Evolutionary conservation across 2,888 invertebrate genomes (phyloP), one percentile per base, ranked within the genome.

Genomic region (Nebria brevicollis): DNA sequence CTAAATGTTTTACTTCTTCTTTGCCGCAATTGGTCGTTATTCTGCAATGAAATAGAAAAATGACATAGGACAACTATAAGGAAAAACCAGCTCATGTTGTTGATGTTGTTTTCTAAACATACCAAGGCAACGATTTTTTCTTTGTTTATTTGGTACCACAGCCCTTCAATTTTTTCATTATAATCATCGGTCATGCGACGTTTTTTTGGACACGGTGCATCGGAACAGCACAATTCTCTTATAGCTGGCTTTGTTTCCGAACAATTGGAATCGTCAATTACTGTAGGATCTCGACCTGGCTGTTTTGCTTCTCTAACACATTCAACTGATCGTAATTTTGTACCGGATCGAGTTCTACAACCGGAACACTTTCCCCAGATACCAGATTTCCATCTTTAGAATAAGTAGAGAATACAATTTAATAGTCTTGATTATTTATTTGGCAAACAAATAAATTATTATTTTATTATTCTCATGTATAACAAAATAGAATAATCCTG

Each of bases 351-450:
- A 77, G 88, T 89, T 84, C 89, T 89, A 83, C 91, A 91, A 0
- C 92, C 91, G 66, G 90, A 90, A 85, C 93, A 94, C 82, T 90
- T 90, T 83, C 93, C 91, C 93, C 93, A 94, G 77, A 91, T 91
- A 7, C 93, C 93, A 3, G 91, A 89, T 86, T 92, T 91, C 93
- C 93, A 93, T 86, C 93, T 93, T 82, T 34, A 34, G 34, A 34
- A 34, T 4, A 34, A 34, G 1, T 34, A 34, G 34, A 4, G 20
- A 20, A 20, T 20, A 20, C 20, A 20, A 34, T 34, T 5, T 4
- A 34, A 5, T 34, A 34, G 34, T 34, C 34, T 34, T 34, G 4
- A 34, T 34, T 34, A 34, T 34, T 34, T 34, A 4, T 5, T 4
- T 34, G 34, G 5, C 34, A 34, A 34, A 34, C 0, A 34, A 34